phyloP scores from a whole-genome alignment of 2,113 vertebrate genomes.

The Bothrops jararaca region DNA sequence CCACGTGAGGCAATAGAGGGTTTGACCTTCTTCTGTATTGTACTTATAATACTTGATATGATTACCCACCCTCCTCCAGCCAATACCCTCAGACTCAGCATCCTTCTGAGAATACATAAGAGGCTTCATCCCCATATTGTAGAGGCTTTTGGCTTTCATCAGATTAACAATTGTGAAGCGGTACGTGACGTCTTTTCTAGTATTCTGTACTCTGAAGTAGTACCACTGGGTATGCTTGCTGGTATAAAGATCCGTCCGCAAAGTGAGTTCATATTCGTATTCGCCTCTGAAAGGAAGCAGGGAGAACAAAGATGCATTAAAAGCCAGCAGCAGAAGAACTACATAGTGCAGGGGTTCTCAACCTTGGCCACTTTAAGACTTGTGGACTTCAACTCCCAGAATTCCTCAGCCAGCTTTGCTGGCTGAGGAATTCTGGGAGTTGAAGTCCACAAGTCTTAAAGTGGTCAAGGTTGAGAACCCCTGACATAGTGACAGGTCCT shows the following conservation, averaged over 20 bases:
- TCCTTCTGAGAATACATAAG: conserved; percentile 87
- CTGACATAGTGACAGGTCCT: not conserved
- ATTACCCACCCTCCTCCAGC: conserved; percentile 78
- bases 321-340: not conserved
- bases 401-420: too few species aligned
- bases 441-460: too few species aligned
- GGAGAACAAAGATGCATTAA: not conserved
- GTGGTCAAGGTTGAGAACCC: too few species aligned
- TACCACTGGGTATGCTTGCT: conserved; percentile 93
- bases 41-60: conserved; percentile 78
- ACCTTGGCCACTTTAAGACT: too few species aligned
- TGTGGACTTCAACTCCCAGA: too few species aligned
- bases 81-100: conserved; percentile 64
- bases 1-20: conserved; percentile 82
- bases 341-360: too few species aligned
- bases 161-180: conserved; percentile 91
- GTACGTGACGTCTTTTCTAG: conserved; percentile 73
- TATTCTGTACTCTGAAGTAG: conserved; percentile 90
- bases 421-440: too few species aligned
- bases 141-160: conserved; percentile 87
- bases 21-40: conserved; percentile 35
- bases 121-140: conserved; percentile 78
- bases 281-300: conserved; percentile 66
- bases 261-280: conserved; percentile 83
- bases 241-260: conserved; percentile 87